phyloP scores from a whole-genome alignment of 1,140 invertebrate species.

The Physella acuta region DNA sequence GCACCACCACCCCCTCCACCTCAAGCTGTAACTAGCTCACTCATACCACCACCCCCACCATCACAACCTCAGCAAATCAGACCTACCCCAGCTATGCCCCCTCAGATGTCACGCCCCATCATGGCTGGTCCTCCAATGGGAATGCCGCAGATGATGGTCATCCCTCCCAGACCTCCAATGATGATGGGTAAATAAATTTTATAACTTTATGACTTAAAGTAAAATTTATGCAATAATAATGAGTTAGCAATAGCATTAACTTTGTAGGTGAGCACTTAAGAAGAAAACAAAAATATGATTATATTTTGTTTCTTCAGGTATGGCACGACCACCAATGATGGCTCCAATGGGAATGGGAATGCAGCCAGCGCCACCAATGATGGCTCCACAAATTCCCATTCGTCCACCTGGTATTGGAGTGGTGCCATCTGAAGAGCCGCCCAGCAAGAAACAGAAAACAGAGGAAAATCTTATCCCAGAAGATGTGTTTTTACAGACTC shows the following conservation, averaged over 20 bases:
- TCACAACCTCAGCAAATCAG: slow-evolving; percentile 30
- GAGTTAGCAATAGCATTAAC: too few species aligned
- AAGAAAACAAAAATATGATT: too few species aligned
- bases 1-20: slow-evolving; percentile 33
- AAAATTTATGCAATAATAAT: too few species aligned
- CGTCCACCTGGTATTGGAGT: slow-evolving; percentile 34
- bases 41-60: slow-evolving; percentile 28
- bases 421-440: slow-evolving; percentile 76
- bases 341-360: slow-evolving; percentile 33
- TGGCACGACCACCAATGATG: slow-evolving; percentile 32
- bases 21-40: slow-evolving; percentile 35
- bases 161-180: slow-evolving; percentile 44
- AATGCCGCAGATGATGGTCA: slow-evolving; percentile 40
- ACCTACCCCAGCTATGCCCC: slow-evolving; percentile 36
- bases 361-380: slow-evolving; percentile 26
- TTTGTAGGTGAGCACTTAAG: too few species aligned
- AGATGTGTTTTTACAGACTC: slow-evolving; percentile 74
- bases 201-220: too few species aligned
- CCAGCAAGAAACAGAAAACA: slow-evolving; percentile 82
- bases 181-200: slow-evolving; percentile 46
- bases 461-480: slow-evolving; percentile 93
- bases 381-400: slow-evolving; percentile 31
- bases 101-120: slow-evolving; percentile 41
- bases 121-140: slow-evolving; percentile 33
- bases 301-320: slow-evolving; percentile 34